Evolutionary conservation across 2,797 vertebrate genomes (phyloP), one percentile per base, ranked within the genome.

Genomic region (Coilia nasus): DNA sequence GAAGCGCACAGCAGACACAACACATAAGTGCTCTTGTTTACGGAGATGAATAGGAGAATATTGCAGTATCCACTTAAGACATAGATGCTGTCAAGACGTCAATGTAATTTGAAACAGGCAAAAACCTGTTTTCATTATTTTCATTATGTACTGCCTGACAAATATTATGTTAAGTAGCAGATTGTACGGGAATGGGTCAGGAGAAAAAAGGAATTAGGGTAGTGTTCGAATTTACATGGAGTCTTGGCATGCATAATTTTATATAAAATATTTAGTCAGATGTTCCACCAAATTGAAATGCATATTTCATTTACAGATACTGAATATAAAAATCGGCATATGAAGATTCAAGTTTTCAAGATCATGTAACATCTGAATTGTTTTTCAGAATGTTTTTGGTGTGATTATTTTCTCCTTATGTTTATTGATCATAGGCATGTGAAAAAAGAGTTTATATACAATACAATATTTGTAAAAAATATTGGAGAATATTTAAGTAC

Each of bases 1-100:
- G 91, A 85, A 90, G 83, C 89, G 83, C 71, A 83, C 83, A 84
- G 89, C 82, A 89, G 86, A 75, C 60, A 64, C 28, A 75, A 75
- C 23, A 25, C 64, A 23, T 64, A 23, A 21, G 19, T 78, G 71
- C 19, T 35, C 31, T 71, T 78, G 71, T 75, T 75, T 12, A 75
- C 57, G 31, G 15, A 75, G 41, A 17, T 21, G 35, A 17, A 6
- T 19, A 0, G 17, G 19, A 21, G 71, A 78, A 78, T 21, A 41
- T 21, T 44, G 17, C 31, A 1, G 17, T 9, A 17, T 21, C 35
- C 35, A 78, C 17, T 78, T 78, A 9, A 19, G 71, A 78, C 71
- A 78, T 14, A 67, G 62, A 9, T 67, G 62, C 6, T 17, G 25
- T 71, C 64, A 17, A 35, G 31, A n/a, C 35, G 35, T 35, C 19